Evolutionary conservation across 2,113 vertebrate species (phyloP), one percentile per base, ranked within the genome.

Genomic region (Anhinga anhinga): DNA sequence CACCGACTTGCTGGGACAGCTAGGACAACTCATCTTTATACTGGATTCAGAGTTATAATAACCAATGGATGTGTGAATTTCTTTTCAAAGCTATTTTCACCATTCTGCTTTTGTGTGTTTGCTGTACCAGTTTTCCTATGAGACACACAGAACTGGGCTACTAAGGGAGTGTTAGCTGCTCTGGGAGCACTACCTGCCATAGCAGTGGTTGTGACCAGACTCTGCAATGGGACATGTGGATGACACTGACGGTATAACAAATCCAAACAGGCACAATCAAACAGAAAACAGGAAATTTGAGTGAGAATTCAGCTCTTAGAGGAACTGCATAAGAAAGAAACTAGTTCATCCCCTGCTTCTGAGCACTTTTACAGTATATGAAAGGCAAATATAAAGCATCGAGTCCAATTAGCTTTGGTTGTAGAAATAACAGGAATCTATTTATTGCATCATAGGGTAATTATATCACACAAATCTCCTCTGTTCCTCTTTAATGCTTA

Each of bases 41-140:
- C 15, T 23, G 66, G 16, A 30, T 50, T 63, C 6, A 4, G 49
- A 27, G 36, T 30, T 38, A 10, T 63, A 72, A n/a, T 15, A 44
- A 15, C 5, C 1, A 0, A 32, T 6, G 15, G 38, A 38, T 36
- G 2, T 15, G 22, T 45, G 50, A 73, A 25, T 20, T 6, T 25
- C 38, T 65, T 73, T 53, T 44, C 32, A 69, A 44, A 32, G 44
- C 38, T 63, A 4, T 69, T 82, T 50, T 40, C 32, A 59, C 20
- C 38, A 19, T 65, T 90, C 44, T 49, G 19, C 49, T 65, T 26
- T 63, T 44, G 6, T 50, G 44, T 40, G 40, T 23, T 74, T 79
- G 32, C 32, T 82, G 7, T 50, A 49, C 18, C 30, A 30, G 32
- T 69, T 78, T 77, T 77, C 7, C 34, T 34, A 4, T 12, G 13